Evolutionary conservation across 2,113 vertebrate genomes (phyloP), one percentile per base, ranked within the genome.

Genomic region (Myrmophylax atrothorax): DNA sequence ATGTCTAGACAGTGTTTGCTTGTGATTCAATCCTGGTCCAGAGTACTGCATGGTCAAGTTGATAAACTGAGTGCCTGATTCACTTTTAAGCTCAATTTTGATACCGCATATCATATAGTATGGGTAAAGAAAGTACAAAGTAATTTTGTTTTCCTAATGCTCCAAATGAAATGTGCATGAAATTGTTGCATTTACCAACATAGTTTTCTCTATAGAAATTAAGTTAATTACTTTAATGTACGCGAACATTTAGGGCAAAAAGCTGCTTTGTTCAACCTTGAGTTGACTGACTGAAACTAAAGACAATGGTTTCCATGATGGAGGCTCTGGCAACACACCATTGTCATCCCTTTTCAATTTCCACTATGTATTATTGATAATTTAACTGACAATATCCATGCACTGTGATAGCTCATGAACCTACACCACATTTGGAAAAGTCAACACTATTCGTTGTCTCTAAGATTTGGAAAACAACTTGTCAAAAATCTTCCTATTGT

Each of bases 391-490:
- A 58, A 58, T 67, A 91, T 46, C 52, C 77, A 72, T 14, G 46
- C 64, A 73, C 62, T 53, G n/a, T 69, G 67, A 85, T 70, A 1
- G 2, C 14, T 88, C 42, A 22, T 12, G 38, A 90, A 85, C 37
- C 24, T 59, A 1, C 18, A 86, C 35, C 46, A 46, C 46, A 78
- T 58, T 89, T 80, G 63, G n/a, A 58, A 79, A 93, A 94, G 66
- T 83, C 82, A 86, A 63, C 38, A 69, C 26, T 55, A 47, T 87
- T 50, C 2, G 0, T 46, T 62, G 18, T 46, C 46, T 91, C 67
- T 55, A 79, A 38, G 58, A 72, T 70, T 70, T 67, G 37, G 75
- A 90, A 96, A 96, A 91, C 74, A 90, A 70, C 76, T 55, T 85
- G 75, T 96, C 87, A 93, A 52, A 95, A 75, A 16, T 76, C n/a